Percentiles rank a stretch among this genome's conserved stretches.
phyloP scores from a whole-genome alignment of 2,888 invertebrate species.

The Syrphus vitripennis region DNA sequence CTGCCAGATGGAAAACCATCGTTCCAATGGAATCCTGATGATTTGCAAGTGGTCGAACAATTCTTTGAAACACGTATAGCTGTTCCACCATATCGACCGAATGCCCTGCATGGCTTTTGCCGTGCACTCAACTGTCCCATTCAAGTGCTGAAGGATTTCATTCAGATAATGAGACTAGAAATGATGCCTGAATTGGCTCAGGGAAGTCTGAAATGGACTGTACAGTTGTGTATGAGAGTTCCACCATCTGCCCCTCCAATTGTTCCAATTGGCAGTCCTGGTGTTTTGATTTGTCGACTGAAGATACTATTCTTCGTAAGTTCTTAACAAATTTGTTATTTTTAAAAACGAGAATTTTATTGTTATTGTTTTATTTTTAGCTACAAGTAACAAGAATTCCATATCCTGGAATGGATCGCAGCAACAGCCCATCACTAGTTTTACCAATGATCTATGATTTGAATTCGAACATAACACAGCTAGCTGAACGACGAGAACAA shows the following conservation, averaged over 20 bases:
- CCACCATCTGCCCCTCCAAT: conserved; percentile 93
- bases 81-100: conserved; percentile 94
- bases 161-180: conserved; percentile 86
- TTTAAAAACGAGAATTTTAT: background rate
- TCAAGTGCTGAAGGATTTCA: conserved; percentile 94
- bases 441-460: conserved; percentile 96
- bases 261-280: conserved; percentile 94
- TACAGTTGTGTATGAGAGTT: conserved; percentile 95
- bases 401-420: conserved; percentile 84
- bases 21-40: conserved; percentile 90
- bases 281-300: conserved; percentile 91
- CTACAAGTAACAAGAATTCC: conserved; percentile 88
- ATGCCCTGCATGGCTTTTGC: conserved; percentile 92
- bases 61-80: conserved; percentile 96
- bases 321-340: conserved; percentile 1
- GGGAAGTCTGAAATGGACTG: conserved; percentile 90
- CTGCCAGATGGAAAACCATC: conserved; percentile 91
- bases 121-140: conserved; percentile 92
- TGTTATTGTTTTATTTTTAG: conserved; percentile 80
- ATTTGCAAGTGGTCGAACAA: conserved; percentile 93
- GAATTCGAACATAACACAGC: conserved; percentile 91
- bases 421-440: conserved; percentile 88
- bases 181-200: conserved; percentile 84
- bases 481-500: conserved; percentile 91
- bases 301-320: conserved; percentile 96